A percentile compares a stretch with the other conserved stretches of the same genome.
phyloP scores from a whole-genome alignment of 2,113 vertebrate species.

The Pituophis catenifer region DNA sequence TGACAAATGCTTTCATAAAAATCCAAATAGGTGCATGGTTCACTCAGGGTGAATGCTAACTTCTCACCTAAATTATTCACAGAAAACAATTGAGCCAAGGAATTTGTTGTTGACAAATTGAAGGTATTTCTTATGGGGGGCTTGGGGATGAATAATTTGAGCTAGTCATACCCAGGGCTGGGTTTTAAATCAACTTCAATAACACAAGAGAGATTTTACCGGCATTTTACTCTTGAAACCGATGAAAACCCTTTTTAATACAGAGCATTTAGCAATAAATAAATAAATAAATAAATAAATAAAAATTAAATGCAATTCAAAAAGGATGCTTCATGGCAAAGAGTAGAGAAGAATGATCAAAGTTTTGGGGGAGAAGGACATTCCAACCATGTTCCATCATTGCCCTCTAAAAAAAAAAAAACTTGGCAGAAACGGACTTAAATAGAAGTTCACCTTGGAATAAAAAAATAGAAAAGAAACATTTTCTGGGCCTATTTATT shows the following conservation, averaged over 20 bases:
- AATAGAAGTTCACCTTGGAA: not conserved
- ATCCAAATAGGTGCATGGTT: not conserved
- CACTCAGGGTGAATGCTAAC: conserved; percentile 26
- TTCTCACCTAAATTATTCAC: conserved; percentile 25
- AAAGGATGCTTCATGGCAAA: not conserved
- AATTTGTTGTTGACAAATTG: conserved; percentile 13
- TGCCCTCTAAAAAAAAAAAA: not conserved
- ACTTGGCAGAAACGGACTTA: not conserved
- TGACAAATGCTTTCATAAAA: conserved; percentile 37
- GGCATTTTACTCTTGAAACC: not conserved
- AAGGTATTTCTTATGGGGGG: not conserved
- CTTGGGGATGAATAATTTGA: conserved; percentile 19
- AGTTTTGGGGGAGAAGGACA: not conserved
- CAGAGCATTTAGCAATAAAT: not conserved
- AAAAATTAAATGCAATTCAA: not conserved
- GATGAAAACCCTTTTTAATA: not conserved
- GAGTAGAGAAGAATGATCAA: not conserved
- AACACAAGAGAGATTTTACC: not conserved
- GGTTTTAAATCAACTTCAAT: conserved; percentile 2
- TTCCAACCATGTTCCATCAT: not conserved
- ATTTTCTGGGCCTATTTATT: not conserved
- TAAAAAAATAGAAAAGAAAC: not conserved
- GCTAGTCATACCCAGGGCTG: not conserved
- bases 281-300: no score
- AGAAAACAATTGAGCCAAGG: not conserved